Base-by-base conservation (phyloP, 1,140 invertebrate genomes). In the Zaprionus tsacasi region DNA sequence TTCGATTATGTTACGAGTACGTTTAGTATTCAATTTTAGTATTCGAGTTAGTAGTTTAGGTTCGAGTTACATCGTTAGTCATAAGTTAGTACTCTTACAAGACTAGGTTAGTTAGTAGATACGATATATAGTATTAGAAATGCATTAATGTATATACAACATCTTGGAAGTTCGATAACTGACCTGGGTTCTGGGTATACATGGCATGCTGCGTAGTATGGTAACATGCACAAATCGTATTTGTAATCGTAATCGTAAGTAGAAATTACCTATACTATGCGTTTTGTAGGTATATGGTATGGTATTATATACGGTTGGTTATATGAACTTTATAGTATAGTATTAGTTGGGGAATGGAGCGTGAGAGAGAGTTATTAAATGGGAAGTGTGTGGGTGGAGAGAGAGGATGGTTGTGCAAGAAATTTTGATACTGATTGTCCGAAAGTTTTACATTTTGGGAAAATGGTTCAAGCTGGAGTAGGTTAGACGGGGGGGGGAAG, bases 391-490 rank as follows among this genome's bases (percentile, higher is more conserved):
- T 0, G 45, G 45, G 63, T 78, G 12, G 12, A 54, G 43, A 58
- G 78, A 64, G 54, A 57, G 65, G 73, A 83, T 87, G 80, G 64
- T 57, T 71, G 83, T 89, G 83, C 83, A 78, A 45, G 40, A 21
- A 88, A 88, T 87, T 87, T 87, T 88, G 83, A 83, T 88, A 78
- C 70, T 87, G 83, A 87, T 87, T 87, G 83, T 87, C 83, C 83
- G 83, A 87, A 87, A 87, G 83, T 87, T 79, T 67, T 72, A 12
- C 65, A 70, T 17, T 68, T 35, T 38, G 63, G 65, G 50, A 36
- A 15, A 25, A n/a, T 48, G 52, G 50, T 35, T 75, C 76, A 76
- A 79, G 64, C 75, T 70, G 40, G 40, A 45, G 7, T 15, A 8
- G 76, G 67, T 65, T 79, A 15, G n/a, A 17, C 17, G 48, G 43